Evolutionary conservation across 2,888 invertebrate species (phyloP).

Genomic region (Metellina segmentata): DNA sequence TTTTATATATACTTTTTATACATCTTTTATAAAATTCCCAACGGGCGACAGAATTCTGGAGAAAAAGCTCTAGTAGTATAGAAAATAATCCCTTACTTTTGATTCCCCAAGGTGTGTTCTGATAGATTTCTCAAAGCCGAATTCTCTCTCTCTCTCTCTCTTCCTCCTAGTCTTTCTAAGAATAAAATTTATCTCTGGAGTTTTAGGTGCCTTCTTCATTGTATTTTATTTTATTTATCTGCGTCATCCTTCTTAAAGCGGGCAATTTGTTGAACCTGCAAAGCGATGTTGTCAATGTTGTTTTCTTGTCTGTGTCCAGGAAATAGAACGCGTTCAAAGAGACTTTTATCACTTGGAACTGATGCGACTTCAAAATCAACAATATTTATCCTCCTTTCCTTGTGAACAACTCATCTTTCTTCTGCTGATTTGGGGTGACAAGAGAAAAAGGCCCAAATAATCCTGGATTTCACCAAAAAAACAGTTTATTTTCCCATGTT

Average conservation of each 20-base stretch:
- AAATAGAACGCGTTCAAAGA: not conserved
- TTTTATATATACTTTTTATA: not conserved
- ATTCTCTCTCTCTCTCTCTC: too few species aligned
- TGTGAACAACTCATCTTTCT: not conserved
- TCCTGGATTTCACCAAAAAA: too few species aligned
- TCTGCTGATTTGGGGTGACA: not conserved
- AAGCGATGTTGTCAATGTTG: slow-evolving; percentile 22
- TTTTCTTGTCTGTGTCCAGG: slow-evolving; percentile 2
- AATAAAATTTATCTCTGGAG: slow-evolving; percentile 44
- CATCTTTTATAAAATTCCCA: not conserved
- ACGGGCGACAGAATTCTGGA: not conserved
- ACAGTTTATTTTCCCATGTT: too few species aligned
- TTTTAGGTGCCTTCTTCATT: slow-evolving; percentile 35
- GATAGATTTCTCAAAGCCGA: slow-evolving; percentile 46
- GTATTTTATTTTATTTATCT: slow-evolving; percentile 39
- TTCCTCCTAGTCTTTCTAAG: slow-evolving; percentile 19
- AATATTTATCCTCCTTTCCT: not conserved
- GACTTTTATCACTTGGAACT: not conserved
- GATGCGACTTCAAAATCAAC: not conserved
- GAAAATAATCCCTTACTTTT: slow-evolving; percentile 32
- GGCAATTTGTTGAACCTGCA: slow-evolving; percentile 40
- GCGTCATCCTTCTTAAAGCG: slow-evolving; percentile 27
- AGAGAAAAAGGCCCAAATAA: too few species aligned
- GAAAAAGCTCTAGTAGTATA: not conserved
- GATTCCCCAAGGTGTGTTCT: slow-evolving; percentile 42